phyloP scores from a whole-genome alignment of 1,140 invertebrate species.

The Halesus radiatus region DNA sequence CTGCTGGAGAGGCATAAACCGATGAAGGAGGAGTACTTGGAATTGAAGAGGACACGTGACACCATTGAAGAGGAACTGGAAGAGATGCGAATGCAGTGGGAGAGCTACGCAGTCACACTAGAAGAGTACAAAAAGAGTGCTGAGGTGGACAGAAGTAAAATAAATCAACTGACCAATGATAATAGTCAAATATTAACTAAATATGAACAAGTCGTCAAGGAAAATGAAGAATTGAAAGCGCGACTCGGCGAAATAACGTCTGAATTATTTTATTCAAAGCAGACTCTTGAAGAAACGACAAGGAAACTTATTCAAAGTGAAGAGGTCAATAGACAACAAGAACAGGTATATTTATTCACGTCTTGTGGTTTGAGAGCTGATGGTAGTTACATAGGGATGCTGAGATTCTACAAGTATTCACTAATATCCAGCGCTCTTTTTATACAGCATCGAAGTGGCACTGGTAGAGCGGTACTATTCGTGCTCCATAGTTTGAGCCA shows the following conservation, averaged over 20 bases:
- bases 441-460: no score
- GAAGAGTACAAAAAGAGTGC: constrained; percentile 41
- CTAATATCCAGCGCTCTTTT: no score
- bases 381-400: no score
- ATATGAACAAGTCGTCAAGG: constrained; percentile 57
- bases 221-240: constrained; percentile 31
- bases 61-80: constrained; percentile 56
- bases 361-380: no score
- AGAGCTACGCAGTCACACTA: constrained; percentile 45
- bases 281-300: constrained; percentile 34
- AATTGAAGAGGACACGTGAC: constrained; percentile 60
- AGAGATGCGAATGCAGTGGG: constrained; percentile 59
- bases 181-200: constrained; percentile 48
- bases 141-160: constrained; percentile 26
- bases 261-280: constrained; percentile 28
- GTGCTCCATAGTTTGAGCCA: no score
- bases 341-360: constrained; percentile 37
- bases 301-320: constrained; percentile 20
- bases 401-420: no score
- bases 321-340: constrained; percentile 43
- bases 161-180: constrained; percentile 27
- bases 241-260: constrained; percentile 22
- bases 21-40: constrained; percentile 57
- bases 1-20: constrained; percentile 67
- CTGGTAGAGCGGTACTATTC: no score